These are phyloP conservation scores for Cantharis nigra DNA, from an alignment of 2,888 invertebrate species.

Conservation along the genomic window DNA sequence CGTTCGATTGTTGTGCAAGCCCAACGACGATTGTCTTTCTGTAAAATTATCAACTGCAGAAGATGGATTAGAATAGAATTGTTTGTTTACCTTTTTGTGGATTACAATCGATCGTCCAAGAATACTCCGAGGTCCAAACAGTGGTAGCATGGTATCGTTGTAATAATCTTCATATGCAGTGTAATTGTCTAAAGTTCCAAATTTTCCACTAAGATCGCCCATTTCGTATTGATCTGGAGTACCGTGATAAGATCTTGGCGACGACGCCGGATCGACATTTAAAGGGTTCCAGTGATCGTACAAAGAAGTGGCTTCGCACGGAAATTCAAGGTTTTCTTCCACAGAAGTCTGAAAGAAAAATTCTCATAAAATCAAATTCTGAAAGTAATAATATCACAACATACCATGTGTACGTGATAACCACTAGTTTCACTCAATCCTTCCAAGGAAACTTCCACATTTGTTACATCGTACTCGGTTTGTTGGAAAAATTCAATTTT, in stretches of 20 bases:
- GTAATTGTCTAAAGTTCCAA: constrained; percentile 73
- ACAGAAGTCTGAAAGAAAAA: constrained; percentile 70
- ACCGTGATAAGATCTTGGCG: constrained; percentile 64
- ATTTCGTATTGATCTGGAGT: constrained; percentile 86
- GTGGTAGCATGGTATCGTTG: constrained; percentile 80
- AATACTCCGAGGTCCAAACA: constrained; percentile 82
- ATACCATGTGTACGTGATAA: constrained; percentile 83
- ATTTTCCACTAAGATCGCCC: constrained; percentile 86
- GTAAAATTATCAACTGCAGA: not conserved
- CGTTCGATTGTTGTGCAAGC: constrained; percentile 84
- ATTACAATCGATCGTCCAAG: constrained; percentile 86
- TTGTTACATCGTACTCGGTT: constrained; percentile 82
- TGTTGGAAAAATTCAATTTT: constrained; percentile 84
- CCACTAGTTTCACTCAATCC: constrained; percentile 70
- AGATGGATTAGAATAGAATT: not conserved
- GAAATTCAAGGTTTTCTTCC: constrained; percentile 81
- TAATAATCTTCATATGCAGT: constrained; percentile 63
- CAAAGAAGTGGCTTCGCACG: constrained; percentile 81
- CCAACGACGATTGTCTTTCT: constrained; percentile 69
- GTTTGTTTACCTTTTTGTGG: constrained; percentile 65
- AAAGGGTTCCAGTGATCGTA: constrained; percentile 89
- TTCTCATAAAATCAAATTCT: not conserved
- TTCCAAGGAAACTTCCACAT: constrained; percentile 76
- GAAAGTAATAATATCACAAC: constrained; percentile 31
- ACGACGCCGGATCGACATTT: constrained; percentile 65